Conservation (phyloP, 2,113 vertebrate genomes). For the Podocnemis expansa region DNA sequence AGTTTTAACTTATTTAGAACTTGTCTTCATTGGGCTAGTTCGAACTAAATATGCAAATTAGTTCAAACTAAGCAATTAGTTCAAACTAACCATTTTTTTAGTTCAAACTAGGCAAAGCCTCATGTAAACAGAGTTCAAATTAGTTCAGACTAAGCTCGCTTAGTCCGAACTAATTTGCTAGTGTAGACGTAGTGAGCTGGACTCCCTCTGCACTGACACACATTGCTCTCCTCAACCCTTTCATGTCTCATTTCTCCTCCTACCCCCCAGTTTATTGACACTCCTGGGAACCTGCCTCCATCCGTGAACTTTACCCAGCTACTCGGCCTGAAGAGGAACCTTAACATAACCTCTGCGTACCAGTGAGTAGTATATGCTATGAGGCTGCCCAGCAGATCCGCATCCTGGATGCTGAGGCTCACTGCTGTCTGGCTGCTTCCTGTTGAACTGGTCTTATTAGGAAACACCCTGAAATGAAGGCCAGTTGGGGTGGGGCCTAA, state of each 20-base stretch:
- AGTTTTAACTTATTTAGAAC: no score
- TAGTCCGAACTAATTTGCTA: no score
- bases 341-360: constrained; percentile 73
- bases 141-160: no score
- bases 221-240: neutral
- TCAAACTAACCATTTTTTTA: no score
- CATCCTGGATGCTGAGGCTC: no score
- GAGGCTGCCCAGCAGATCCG: neutral
- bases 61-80: no score
- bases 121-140: no score
- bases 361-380: constrained; percentile 34
- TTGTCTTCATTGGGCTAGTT: no score
- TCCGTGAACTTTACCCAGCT: constrained; percentile 72
- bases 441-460: neutral
- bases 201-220: rapidly evolving
- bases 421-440: neutral
- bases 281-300: constrained; percentile 70
- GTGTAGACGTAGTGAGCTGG: no score
- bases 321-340: constrained; percentile 71
- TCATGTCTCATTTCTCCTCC: neutral
- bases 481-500: no score
- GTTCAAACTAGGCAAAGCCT: no score
- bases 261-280: constrained; percentile 77
- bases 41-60: no score
- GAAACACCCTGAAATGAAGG: neutral